These are phyloP conservation scores for Caenorhabditis panamensis DNA, from an alignment of 2,888 invertebrate genomes.

Conservation along the genomic window DNA sequence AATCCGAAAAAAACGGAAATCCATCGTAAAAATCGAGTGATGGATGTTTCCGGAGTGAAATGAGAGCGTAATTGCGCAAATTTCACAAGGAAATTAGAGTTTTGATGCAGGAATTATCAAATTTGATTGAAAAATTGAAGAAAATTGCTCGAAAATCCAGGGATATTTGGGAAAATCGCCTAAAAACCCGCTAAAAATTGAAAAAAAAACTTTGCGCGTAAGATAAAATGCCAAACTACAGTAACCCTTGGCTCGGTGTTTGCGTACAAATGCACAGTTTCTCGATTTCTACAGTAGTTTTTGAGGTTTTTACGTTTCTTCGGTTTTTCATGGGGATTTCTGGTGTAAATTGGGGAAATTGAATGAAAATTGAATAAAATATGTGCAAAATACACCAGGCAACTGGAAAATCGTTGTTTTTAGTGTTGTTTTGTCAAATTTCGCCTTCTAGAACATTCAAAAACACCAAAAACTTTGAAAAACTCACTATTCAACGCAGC, in stretches of 20 bases:
- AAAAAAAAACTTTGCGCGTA: background rate
- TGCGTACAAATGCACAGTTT: background rate
- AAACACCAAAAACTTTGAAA: too few relatives aligned
- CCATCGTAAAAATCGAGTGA: background rate
- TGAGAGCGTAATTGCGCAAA: too few relatives aligned
- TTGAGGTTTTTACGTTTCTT: background rate
- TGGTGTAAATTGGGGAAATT: background rate
- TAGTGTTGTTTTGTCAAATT: background rate
- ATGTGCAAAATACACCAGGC: background rate
- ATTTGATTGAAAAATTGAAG: constrained; percentile 34
- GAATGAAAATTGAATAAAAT: background rate
- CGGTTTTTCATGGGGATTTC: background rate
- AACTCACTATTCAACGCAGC: constrained; percentile 33
- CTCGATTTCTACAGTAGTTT: background rate
- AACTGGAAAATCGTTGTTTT: too few relatives aligned
- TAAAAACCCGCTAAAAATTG: background rate
- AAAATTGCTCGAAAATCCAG: too few relatives aligned
- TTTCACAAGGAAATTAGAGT: too few relatives aligned
- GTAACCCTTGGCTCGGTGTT: background rate
- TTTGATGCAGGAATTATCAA: too few relatives aligned
- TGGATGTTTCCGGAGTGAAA: too few relatives aligned
- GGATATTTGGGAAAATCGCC: too few relatives aligned
- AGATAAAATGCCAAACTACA: background rate
- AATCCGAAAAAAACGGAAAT: background rate
- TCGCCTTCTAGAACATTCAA: background rate